A percentile compares a stretch with the other conserved stretches of the same genome.
These are phyloP conservation scores for Nothocercus julius DNA, from an alignment of 2,113 vertebrate genomes.

Conservation along the genomic window DNA sequence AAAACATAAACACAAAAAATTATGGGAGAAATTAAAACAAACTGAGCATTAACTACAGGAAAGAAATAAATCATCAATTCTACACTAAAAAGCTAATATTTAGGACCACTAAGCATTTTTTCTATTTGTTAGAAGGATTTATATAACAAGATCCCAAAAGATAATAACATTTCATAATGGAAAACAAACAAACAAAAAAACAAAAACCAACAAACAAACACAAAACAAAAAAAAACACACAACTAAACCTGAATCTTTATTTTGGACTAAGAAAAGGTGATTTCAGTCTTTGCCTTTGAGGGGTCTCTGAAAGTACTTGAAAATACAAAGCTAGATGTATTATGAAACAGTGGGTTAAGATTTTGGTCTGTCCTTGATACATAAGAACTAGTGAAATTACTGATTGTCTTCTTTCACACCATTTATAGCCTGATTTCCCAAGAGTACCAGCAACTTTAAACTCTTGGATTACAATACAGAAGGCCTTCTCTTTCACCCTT, in stretches of 20 bases:
- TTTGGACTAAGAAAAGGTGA: not conserved
- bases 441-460: not conserved
- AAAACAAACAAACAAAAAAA: not conserved
- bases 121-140: not conserved
- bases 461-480: not conserved
- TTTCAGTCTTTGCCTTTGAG: not conserved
- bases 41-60: not conserved
- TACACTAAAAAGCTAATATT: not conserved
- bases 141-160: not conserved
- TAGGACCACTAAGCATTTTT: not conserved
- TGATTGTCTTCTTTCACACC: not conserved
- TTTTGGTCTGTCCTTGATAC: not conserved
- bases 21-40: not conserved
- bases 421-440: not conserved
- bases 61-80: not conserved
- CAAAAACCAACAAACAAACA: too few relatives aligned
- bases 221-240: too few relatives aligned
- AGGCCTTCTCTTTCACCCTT: not conserved
- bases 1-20: not conserved
- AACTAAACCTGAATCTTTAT: not conserved
- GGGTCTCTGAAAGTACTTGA: not conserved
- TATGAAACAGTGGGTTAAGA: not conserved
- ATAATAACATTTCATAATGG: not conserved
- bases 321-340: not conserved
- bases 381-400: not conserved